Conservation (phyloP, 2,113 vertebrate genomes). For the Theropithecus gelada region DNA sequence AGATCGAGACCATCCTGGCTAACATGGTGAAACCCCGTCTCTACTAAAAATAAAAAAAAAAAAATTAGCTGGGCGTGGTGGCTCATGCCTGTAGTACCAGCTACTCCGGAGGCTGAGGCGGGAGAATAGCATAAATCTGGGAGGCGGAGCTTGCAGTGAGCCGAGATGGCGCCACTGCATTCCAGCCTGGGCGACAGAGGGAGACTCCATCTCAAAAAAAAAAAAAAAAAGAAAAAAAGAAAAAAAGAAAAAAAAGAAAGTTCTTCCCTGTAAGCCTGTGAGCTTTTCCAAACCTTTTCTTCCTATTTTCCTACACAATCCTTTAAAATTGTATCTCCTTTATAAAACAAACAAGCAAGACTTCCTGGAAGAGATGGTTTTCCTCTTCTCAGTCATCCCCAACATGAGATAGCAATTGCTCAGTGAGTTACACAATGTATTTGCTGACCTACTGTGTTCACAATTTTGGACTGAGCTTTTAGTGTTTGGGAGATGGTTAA, state of each 20-base stretch:
- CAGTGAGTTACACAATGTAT: neutral
- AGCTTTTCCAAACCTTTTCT: neutral
- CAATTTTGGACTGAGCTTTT: neutral
- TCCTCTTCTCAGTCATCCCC: neutral
- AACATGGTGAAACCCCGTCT: too few species aligned
- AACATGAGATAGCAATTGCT: neutral
- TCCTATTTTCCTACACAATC: neutral
- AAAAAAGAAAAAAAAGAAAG: neutral
- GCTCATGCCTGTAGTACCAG: too few species aligned
- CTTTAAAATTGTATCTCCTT: neutral
- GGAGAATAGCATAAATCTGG: too few species aligned
- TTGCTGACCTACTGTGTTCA: neutral
- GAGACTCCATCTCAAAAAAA: too few species aligned
- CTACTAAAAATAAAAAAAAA: too few species aligned
- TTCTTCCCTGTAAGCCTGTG: neutral
- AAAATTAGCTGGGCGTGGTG: too few species aligned
- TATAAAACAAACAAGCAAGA: neutral
- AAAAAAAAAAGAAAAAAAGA: neutral
- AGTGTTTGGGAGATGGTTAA: neutral
- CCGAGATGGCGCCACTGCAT: too few species aligned
- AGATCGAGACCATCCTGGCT: too few species aligned
- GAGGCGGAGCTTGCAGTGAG: too few species aligned
- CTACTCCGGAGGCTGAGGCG: too few species aligned
- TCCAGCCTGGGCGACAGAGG: too few species aligned
- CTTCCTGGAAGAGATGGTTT: neutral